phyloP scores from a whole-genome alignment of 1,140 invertebrate genomes.

The Sarcophaga bullata region DNA sequence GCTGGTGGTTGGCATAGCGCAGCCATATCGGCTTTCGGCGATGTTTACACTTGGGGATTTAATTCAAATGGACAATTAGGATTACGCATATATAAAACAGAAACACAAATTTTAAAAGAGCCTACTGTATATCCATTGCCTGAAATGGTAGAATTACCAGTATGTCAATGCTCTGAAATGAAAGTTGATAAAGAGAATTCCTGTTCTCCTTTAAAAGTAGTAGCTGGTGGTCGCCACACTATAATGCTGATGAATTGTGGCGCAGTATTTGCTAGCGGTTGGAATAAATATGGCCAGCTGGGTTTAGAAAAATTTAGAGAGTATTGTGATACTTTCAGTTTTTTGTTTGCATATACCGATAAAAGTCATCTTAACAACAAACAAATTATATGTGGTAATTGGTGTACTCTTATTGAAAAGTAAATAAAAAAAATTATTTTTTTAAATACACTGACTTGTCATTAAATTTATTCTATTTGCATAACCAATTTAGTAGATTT shows the following conservation, averaged over 20 bases:
- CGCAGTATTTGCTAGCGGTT: conserved; percentile 76
- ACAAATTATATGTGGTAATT: conserved; percentile 55
- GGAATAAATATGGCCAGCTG: conserved; percentile 80
- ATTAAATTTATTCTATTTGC: background rate
- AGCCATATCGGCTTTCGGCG: conserved; percentile 78
- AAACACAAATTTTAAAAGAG: conserved; percentile 49
- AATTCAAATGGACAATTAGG: conserved; percentile 89
- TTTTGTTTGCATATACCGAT: conserved; percentile 25
- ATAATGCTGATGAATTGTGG: conserved; percentile 71
- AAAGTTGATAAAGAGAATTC: conserved; percentile 51
- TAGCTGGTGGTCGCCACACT: conserved; percentile 76
- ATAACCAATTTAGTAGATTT: background rate
- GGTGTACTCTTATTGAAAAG: conserved; percentile 50
- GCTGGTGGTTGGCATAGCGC: conserved; percentile 88
- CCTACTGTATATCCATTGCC: conserved; percentile 60
- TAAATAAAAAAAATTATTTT: conserved; percentile 10
- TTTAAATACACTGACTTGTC: background rate
- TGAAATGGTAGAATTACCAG: conserved; percentile 55
- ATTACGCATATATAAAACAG: conserved; percentile 65
- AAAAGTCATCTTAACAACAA: background rate
- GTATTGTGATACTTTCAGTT: conserved; percentile 51
- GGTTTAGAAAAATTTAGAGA: conserved; percentile 62
- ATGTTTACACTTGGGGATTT: conserved; percentile 92
- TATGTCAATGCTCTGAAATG: conserved; percentile 63
- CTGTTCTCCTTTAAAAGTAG: conserved; percentile 69